These are phyloP conservation scores for Turritopsis rubra DNA, from an alignment of 30 jellyfish, hydroid and myxozoan genomes.

Conservation along the genomic window DNA sequence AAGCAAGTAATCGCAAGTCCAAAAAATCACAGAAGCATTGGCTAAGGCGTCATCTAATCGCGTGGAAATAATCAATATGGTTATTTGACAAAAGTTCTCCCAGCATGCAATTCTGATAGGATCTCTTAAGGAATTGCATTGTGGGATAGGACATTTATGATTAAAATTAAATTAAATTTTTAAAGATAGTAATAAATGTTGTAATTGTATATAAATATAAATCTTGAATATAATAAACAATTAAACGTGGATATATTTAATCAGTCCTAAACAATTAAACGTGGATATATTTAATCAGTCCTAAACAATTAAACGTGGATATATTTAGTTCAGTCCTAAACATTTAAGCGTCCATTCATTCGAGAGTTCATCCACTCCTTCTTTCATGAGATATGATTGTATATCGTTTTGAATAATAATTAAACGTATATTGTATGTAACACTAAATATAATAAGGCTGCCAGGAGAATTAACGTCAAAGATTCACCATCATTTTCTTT, in stretches of 20 bases:
- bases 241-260: no score
- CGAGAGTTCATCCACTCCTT: no score
- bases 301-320: neutral
- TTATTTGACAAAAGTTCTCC: no score
- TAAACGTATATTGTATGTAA: no score
- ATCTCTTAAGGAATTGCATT: neutral
- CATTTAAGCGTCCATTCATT: no score
- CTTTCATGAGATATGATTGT: no score
- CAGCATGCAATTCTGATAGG: neutral
- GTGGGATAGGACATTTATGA: neutral
- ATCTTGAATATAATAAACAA: no score
- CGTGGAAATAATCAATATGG: neutral
- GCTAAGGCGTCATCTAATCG: neutral
- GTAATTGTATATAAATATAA: neutral
- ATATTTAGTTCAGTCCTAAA: neutral
- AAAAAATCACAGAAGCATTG: neutral
- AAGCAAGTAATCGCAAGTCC: neutral
- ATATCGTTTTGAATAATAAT: no score
- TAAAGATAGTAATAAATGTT: neutral
- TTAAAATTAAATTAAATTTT: no score
- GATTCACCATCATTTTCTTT: no score
- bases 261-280: neutral
- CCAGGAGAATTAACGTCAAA: no score
- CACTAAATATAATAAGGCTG: no score
- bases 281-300: neutral